Evolutionary conservation across 1,140 invertebrate species (phyloP), one percentile per base, ranked within the genome.

Genomic region (Leucophenga varia): DNA sequence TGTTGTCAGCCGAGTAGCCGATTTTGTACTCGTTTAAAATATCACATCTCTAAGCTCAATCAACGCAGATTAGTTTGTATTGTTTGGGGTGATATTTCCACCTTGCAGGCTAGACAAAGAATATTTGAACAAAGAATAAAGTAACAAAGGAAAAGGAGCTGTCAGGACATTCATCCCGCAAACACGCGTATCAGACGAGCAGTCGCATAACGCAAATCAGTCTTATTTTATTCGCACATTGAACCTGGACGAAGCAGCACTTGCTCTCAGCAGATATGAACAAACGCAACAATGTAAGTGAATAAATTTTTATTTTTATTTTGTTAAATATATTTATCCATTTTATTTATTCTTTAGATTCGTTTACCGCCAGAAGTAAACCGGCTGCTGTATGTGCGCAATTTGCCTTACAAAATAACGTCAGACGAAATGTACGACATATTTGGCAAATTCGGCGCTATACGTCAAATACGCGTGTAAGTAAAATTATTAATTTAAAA

Each of bases 371-470:
- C 97, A 45, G 97, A 99, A 82, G 97, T 99, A 1, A 99, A 99
- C 76, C 82, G 96, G 74, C 93, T 99, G 41, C 78, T 99, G 12
- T 99, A 98, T 70, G 87, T 99, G 2, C 84, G 95, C 64, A 99
- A 99, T 80, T 79, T 99, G 38, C 97, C 97, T 1, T 99, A 99
- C 69, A 99, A 98, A 82, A 99, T 99, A 44, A 98, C 95, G 42
- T 92, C 92, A n/a, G 97, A 99, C 80, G 97, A 99, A 86, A 99
- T 99, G 97, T 99, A 99, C 74, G 97, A 99, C 79, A 99, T 99
- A 55, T 99, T 99, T 84, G 97, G 97, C 25, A 99, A 99, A 83
- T 99, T 98, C 81, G 97, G 97, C 69, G 96, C 97, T 12, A 98
- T 99, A 47, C 78, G 97, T 57, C 97, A 99, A 80, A 98, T 99